Base-by-base conservation (phyloP, 2,113 vertebrate species). In the Anas platyrhynchos region DNA sequence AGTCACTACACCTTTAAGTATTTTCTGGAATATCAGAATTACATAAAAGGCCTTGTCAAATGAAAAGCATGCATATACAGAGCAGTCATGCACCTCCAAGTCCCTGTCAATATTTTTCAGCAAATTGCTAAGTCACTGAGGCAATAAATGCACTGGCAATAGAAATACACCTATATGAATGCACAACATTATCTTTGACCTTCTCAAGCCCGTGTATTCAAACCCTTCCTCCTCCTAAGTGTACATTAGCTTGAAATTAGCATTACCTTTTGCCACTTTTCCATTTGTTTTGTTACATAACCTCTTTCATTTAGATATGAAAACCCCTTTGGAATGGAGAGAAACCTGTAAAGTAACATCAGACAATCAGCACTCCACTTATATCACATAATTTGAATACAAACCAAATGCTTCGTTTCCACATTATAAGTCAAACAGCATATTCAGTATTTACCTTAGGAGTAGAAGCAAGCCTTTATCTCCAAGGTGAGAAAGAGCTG, bases 311-410 rank as follows among this genome's bases (percentile, higher is more conserved):
- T 99, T 91, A 99, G 98, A 97, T 99, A 99, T 2, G 99, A 99
- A 98, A 99, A 99, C 1, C 99, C 99, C 97, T 99, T 99, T 83
- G 99, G 99, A 97, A 99, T 99, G 85, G 99, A 99, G 79, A 99
- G 98, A 98, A 99, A 99, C 96, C 99, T 99, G 86, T 55, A 98
- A 95, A 94, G 78, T 87, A 92, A 89, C 41, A 96, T 36, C 38
- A 93, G 54, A 92, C 3, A 83, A 3, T 92, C 14, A 92, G 23
- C 20, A 88, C 2, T 65, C 36, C 58, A 76, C 54, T 78, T 76
- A 72, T 82, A 23, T 29, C 52, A 80, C 3, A 4, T 23, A 62
- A 66, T 21, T 9, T 67, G 13, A 84, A 61, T 23, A 77, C 76
- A 82, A 68, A 50, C 2, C 13, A 54, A 74, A 69, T 12, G 48